Evolutionary conservation across 1,140 invertebrate species (phyloP).

Genomic region (Oryctes rhinoceros): DNA sequence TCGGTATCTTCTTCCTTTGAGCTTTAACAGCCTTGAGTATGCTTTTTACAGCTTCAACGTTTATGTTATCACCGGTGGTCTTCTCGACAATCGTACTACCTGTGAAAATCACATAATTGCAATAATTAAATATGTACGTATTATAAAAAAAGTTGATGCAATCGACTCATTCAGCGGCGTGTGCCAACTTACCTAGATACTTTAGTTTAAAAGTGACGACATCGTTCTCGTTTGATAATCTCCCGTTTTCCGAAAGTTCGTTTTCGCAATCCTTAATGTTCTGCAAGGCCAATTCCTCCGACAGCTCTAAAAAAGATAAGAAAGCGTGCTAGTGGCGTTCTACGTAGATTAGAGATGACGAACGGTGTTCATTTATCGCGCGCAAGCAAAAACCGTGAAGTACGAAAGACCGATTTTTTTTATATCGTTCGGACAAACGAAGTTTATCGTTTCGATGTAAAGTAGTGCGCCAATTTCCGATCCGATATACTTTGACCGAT

Average conservation of each 20-base stretch:
- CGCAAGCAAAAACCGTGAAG: too few relatives aligned
- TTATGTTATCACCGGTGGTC: constrained; percentile 69
- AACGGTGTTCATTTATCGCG: too few relatives aligned
- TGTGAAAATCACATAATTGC: constrained; percentile 14
- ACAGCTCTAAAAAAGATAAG: constrained; percentile 69
- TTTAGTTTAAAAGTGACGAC: constrained; percentile 74
- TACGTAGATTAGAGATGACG: neutral
- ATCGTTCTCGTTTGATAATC: constrained; percentile 66
- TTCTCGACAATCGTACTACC: constrained; percentile 75
- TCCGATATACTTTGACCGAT: constrained; percentile 4
- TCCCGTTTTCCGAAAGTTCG: constrained; percentile 62
- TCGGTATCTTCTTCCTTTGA: constrained; percentile 74
- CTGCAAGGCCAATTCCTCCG: constrained; percentile 79
- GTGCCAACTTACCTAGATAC: constrained; percentile 64
- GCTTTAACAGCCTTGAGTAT: constrained; percentile 72
- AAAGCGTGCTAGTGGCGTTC: neutral
- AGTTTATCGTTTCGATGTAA: neutral
- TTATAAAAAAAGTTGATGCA: neutral
- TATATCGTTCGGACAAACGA: neutral
- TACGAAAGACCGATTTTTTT: too few relatives aligned
- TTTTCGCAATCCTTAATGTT: constrained; percentile 71
- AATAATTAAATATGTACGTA: neutral
- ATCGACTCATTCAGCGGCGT: neutral
- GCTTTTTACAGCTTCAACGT: constrained; percentile 74
- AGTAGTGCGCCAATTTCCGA: neutral